phyloP scores from a whole-genome alignment of 2,797 vertebrate genomes.

The Gymnopithys bicolor region DNA sequence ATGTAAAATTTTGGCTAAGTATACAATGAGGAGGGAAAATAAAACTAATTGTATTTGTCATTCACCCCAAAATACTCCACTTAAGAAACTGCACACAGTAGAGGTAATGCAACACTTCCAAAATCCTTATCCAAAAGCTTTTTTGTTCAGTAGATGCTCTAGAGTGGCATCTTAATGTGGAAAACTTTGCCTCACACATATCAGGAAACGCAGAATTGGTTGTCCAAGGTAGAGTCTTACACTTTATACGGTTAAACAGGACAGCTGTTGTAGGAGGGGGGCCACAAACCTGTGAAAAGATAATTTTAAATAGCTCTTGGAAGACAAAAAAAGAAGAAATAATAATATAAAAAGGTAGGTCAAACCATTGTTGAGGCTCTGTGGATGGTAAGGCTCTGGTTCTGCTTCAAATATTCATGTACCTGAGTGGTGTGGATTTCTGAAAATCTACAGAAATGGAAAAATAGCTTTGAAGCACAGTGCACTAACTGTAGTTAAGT shows the following conservation, averaged over 20 bases:
- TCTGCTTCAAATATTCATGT: not conserved
- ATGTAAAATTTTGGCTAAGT: not conserved
- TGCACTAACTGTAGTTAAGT: not conserved
- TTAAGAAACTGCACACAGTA: not conserved
- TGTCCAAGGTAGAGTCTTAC: not conserved
- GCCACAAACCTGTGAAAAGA: not conserved
- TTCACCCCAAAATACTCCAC: not conserved
- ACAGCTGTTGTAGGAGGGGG: not conserved
- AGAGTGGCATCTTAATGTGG: not conserved
- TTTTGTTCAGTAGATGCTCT: not conserved
- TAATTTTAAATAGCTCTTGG: not conserved
- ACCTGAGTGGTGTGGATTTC: not conserved
- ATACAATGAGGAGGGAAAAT: fast-evolving
- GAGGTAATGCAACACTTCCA: not conserved
- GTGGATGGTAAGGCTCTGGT: not conserved
- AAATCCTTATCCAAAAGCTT: not conserved
- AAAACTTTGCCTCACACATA: not conserved
- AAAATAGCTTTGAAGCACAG: not conserved
- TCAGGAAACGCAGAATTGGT: not conserved
- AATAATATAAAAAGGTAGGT: not conserved
- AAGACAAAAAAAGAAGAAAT: not conserved
- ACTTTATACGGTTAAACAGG: not conserved
- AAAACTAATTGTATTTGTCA: not conserved
- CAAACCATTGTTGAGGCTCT: not conserved
- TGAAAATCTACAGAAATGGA: not conserved